Conservation (phyloP, 2,797 vertebrate species). For the Cottoperca gobio region DNA sequence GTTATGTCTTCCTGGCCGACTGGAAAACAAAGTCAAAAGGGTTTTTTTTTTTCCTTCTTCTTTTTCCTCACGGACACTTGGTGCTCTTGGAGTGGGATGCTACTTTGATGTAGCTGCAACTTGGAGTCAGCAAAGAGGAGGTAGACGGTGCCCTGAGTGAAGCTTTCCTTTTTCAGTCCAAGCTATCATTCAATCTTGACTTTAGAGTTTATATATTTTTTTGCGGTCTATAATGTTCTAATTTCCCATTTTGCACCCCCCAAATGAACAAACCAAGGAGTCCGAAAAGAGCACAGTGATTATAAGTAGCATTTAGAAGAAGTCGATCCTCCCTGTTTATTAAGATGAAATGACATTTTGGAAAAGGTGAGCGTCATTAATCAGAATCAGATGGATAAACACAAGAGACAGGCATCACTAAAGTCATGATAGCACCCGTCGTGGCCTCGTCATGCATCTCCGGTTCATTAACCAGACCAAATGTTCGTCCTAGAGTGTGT, state of each 20-base stretch:
- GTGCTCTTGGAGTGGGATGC: conserved; percentile 3
- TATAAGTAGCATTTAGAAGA: too few species aligned
- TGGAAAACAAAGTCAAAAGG: conserved; percentile 34
- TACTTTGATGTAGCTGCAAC: conserved; percentile 39
- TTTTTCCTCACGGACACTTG: conserved; percentile 18
- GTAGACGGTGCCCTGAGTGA: conserved; percentile 6
- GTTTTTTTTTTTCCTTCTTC: neutral
- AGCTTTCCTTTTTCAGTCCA: conserved; percentile 16
- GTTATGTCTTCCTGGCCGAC: conserved; percentile 32
- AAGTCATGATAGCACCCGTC: too few species aligned
- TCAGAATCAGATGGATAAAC: neutral
- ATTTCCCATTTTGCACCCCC: too few species aligned
- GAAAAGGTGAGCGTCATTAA: neutral
- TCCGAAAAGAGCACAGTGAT: too few species aligned
- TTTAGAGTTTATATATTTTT: too few species aligned
- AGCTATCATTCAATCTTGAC: too few species aligned
- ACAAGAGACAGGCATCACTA: neutral
- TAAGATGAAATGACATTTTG: neutral
- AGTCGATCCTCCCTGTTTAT: neutral
- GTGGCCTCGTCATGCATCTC: neutral
- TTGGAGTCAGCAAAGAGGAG: conserved; percentile 13
- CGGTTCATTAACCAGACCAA: neutral
- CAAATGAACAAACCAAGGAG: too few species aligned
- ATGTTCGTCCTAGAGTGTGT: neutral
- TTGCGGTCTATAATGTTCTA: too few species aligned